A percentile compares a stretch with the other conserved stretches of the same genome.
These are phyloP conservation scores for Tridacna gigas DNA, from an alignment of 2,888 invertebrate species.

Conservation along the genomic window DNA sequence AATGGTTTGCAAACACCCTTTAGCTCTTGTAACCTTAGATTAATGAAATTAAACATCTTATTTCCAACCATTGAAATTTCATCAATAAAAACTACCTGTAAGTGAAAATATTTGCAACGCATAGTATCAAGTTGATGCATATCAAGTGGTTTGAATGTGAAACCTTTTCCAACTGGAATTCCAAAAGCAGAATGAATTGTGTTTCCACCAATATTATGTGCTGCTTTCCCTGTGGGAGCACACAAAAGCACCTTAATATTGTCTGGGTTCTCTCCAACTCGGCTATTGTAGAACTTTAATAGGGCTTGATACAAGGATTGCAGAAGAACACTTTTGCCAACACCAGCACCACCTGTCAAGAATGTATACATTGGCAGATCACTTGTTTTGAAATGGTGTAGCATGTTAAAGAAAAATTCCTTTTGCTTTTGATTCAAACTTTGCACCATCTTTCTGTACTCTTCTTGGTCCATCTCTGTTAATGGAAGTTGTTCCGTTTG, in stretches of 20 bases:
- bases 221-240: slow-evolving; percentile 66
- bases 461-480: slow-evolving; percentile 24
- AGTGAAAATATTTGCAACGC: slow-evolving; percentile 21
- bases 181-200: slow-evolving; percentile 62
- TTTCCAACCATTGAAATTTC: slow-evolving; percentile 67
- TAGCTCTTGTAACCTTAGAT: slow-evolving; percentile 54
- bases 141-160: slow-evolving; percentile 52
- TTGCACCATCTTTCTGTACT: slow-evolving; percentile 1
- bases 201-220: slow-evolving; percentile 56
- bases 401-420: slow-evolving; percentile 27
- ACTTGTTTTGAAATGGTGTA: slow-evolving; percentile 19
- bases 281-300: slow-evolving; percentile 20
- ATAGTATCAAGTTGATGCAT: slow-evolving; percentile 53
- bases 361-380: slow-evolving; percentile 34
- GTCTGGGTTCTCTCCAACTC: slow-evolving; percentile 14
- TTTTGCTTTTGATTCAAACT: slow-evolving; percentile 29
- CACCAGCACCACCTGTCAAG: slow-evolving; percentile 42
- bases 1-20: slow-evolving; percentile 32
- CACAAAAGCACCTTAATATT: slow-evolving; percentile 18
- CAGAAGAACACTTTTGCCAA: slow-evolving; percentile 38
- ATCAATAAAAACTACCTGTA: slow-evolving; percentile 51
- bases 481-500: slow-evolving; percentile 19
- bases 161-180: slow-evolving; percentile 46
- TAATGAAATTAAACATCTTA: slow-evolving; percentile 62
- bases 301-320: slow-evolving; percentile 30